Conservation (phyloP, 2,888 invertebrate genomes). For the Unio pictorum region DNA sequence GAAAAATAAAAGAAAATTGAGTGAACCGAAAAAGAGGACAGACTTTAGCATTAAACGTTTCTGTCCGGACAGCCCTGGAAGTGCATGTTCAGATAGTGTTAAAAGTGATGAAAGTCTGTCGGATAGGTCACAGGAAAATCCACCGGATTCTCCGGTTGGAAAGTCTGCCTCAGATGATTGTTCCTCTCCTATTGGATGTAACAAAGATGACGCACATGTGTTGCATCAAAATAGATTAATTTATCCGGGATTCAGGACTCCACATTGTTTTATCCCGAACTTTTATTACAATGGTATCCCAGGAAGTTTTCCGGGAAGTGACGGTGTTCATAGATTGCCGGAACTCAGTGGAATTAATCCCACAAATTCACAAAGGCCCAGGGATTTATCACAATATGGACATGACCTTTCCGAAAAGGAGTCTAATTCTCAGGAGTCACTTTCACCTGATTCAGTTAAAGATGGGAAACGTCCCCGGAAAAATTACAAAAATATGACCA, state of each 20-base stretch:
- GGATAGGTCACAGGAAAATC: slow-evolving; percentile 43
- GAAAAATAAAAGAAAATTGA: slow-evolving; percentile 80
- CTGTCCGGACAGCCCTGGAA: slow-evolving; percentile 55
- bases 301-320: slow-evolving; percentile 17
- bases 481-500: slow-evolving; percentile 96
- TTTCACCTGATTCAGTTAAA: slow-evolving; percentile 21
- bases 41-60: slow-evolving; percentile 65
- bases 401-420: slow-evolving; percentile 8
- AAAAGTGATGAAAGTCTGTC: slow-evolving; percentile 49
- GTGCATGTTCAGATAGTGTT: slow-evolving; percentile 56
- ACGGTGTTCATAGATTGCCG: slow-evolving; percentile 12
- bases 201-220: too few relatives aligned
- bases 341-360: slow-evolving; percentile 7
- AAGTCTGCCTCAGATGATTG: slow-evolving; percentile 12
- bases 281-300: slow-evolving; percentile 39
- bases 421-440: slow-evolving; percentile 10
- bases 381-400: slow-evolving; percentile 2
- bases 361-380: neutral
- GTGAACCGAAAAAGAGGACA: slow-evolving; percentile 75
- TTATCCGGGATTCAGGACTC: slow-evolving; percentile 40
- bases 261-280: slow-evolving; percentile 43
- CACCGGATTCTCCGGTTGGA: slow-evolving; percentile 31
- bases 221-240: slow-evolving; percentile 28
- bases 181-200: neutral
- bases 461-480: slow-evolving; percentile 51